phyloP scores from a whole-genome alignment of 2,113 vertebrate species.

The Entomyzon cyanotis region DNA sequence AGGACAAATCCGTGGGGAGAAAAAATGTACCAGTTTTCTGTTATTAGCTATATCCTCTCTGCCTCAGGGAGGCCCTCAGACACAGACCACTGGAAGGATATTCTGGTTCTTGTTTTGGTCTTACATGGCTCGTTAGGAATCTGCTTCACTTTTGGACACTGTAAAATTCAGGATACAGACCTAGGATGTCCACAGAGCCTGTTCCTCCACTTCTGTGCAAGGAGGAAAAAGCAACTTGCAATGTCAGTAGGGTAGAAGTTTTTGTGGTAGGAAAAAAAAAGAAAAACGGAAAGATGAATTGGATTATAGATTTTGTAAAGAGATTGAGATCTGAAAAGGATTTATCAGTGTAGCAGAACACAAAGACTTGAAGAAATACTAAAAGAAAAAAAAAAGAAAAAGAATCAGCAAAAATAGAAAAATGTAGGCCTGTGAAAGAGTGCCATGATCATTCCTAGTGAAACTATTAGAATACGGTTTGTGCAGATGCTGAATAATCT shows the following conservation, averaged over 20 bases:
- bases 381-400: not conserved
- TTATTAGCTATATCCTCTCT: not conserved
- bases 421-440: not conserved
- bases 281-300: not conserved
- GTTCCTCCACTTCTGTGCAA: not conserved
- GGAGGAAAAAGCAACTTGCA: not conserved
- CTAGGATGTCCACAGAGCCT: not conserved
- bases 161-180: not conserved
- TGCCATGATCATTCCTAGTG: not conserved
- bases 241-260: not conserved
- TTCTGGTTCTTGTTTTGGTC: not conserved
- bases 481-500: conserved; percentile 19
- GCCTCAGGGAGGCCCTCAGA: rapidly evolving
- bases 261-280: not conserved
- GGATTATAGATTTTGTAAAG: not conserved
- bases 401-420: not conserved
- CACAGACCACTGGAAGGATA: not conserved
- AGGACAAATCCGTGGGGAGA: not conserved
- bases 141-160: not conserved
- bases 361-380: not conserved
- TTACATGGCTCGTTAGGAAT: not conserved
- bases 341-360: not conserved
- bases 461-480: not conserved
- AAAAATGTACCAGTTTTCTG: not conserved
- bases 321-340: not conserved